A percentile compares a stretch with the other conserved stretches of the same genome.
phyloP scores from a whole-genome alignment of 2,888 invertebrate genomes.

The Nephrocerus scutellatus region DNA sequence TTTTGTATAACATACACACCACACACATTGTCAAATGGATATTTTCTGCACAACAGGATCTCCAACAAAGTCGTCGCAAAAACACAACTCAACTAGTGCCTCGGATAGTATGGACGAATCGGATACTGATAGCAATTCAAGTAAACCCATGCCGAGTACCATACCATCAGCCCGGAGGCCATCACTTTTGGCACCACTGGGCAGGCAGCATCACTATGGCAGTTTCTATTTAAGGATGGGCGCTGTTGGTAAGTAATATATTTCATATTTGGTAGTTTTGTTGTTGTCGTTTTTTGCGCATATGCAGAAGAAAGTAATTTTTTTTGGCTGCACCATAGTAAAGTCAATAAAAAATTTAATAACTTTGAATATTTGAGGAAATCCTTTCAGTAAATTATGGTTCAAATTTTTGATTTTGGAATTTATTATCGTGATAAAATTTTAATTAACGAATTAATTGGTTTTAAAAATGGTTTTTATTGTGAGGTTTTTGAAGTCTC shows the following conservation, averaged over 20 bases:
- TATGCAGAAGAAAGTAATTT: no score
- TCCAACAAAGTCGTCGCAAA: constrained; percentile 38
- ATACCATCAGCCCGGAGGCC: constrained; percentile 49
- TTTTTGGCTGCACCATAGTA: no score
- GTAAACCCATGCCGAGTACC: constrained; percentile 48
- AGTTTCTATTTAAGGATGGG: constrained; percentile 91
- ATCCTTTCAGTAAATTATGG: no score
- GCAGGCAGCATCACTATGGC: constrained; percentile 72
- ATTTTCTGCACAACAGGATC: constrained; percentile 29
- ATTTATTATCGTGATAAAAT: no score
- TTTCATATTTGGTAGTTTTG: no score
- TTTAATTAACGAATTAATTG: no score
- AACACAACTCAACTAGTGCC: constrained; percentile 35
- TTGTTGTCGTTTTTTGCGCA: no score
- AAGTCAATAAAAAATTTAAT: no score
- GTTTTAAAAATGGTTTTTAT: no score
- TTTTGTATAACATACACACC: background rate
- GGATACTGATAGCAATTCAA: constrained; percentile 47
- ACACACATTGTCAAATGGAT: background rate
- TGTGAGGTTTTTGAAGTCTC: no score
- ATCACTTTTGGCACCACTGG: constrained; percentile 49
- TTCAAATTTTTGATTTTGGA: no score
- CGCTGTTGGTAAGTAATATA: constrained; percentile 65
- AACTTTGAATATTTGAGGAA: no score
- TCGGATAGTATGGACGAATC: constrained; percentile 57